Base-by-base conservation (phyloP, 2,888 invertebrate genomes). In the Eustalomyia histrio region DNA sequence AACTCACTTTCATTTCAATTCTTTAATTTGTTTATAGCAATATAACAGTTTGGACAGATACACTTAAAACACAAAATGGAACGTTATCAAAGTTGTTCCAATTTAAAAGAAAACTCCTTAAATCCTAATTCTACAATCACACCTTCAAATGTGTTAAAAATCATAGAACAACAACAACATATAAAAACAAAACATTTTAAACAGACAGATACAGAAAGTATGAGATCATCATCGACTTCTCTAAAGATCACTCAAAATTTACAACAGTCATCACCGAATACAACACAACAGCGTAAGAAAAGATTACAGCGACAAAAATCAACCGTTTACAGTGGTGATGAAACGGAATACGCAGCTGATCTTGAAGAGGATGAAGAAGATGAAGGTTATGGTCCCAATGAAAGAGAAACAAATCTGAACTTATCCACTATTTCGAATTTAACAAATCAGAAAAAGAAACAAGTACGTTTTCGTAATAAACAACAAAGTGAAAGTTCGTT, bases 281-380 rank as follows among this genome's bases (percentile, higher is more conserved):
- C 69, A 50, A 83, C 84, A 17, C 53, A 84, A 17, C 53, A 84
- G 73, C 87, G 87, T 53, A 84, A 83, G 39, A 86, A 85, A 50
- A 85, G 85, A 16, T 64, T 88, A 61, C 87, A 86, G 17, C 86
- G 88, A 1, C 88, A 88, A 16, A 85, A 86, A 47, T 83, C 85
- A 2, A 65, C 85, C 4, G 82, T 78, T 5, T 82, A 71, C 21
- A 79, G 81, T 35, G 81, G 78, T 21, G 85, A 85, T n/a, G 80
- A 85, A 18, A 85, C 85, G 2, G 88, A 87, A 43, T 79, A 84
- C 50, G 83, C 85, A 63, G 88, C 86, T 12, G 89, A 88, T 80
- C 74, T 87, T 43, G 88, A 88, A 80, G 87, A 88, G 64, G 72
- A 83, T 17, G 83, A 84, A n/a, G 67, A 58, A 12, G 82, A 76